phyloP scores from a whole-genome alignment of 2,888 invertebrate species.

The Oithona nana region DNA sequence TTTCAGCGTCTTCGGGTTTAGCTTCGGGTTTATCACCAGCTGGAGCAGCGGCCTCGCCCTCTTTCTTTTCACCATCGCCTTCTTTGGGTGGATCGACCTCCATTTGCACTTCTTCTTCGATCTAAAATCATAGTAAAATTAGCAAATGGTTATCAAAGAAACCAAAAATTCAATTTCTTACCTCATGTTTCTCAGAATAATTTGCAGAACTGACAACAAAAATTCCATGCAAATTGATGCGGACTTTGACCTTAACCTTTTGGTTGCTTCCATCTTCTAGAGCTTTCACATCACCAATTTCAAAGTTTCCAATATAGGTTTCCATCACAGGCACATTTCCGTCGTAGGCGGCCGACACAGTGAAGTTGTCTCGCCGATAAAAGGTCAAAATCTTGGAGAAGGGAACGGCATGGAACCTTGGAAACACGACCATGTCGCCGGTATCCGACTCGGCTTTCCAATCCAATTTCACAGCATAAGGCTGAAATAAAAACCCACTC shows the following conservation, averaged over 20 bases:
- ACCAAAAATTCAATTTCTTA: neutral
- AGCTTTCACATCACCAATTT: conserved; percentile 40
- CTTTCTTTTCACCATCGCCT: conserved; percentile 26
- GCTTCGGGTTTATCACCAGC: conserved; percentile 28
- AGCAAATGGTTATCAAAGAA: neutral
- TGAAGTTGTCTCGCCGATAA: conserved; percentile 69
- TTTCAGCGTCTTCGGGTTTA: conserved; percentile 27
- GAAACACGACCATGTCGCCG: conserved; percentile 77
- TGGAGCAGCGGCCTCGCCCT: conserved; percentile 26
- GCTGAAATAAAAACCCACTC: conserved; percentile 25
- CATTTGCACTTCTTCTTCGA: conserved; percentile 39
- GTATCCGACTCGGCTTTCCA: conserved; percentile 53
- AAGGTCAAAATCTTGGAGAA: conserved; percentile 87
- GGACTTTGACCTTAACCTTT: conserved; percentile 86
- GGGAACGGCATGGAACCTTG: conserved; percentile 65
- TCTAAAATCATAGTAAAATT: neutral
- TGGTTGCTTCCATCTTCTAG: conserved; percentile 68
- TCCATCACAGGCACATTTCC: conserved; percentile 53
- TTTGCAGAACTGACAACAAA: conserved; percentile 70
- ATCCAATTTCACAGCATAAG: conserved; percentile 61
- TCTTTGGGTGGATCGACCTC: conserved; percentile 35
- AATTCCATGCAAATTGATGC: conserved; percentile 81
- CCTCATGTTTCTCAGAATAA: conserved; percentile 30
- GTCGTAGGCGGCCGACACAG: conserved; percentile 63
- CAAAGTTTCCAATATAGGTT: conserved; percentile 48